phyloP scores from a whole-genome alignment of 2,113 vertebrate genomes.

The Proteles cristata region DNA sequence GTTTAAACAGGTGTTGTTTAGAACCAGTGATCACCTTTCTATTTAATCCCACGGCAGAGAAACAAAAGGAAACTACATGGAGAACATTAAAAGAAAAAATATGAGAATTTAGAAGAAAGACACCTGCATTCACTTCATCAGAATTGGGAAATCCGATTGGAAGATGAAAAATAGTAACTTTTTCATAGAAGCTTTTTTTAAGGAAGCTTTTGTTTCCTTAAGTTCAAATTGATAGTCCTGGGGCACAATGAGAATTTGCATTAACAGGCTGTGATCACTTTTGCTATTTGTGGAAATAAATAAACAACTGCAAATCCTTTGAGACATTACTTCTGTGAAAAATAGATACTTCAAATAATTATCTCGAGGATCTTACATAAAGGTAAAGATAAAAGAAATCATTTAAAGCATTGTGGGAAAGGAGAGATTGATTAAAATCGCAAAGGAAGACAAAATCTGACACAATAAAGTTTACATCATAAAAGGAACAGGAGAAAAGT shows the following conservation, averaged over 20 bases:
- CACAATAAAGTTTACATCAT: conserved; percentile 5
- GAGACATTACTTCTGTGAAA: background rate
- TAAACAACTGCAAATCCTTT: background rate
- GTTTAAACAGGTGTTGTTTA: background rate
- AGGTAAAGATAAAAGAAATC: conserved; percentile 43
- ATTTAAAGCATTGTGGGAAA: background rate
- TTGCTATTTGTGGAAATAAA: conserved; percentile 23
- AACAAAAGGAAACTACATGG: background rate
- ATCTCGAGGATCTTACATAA: conserved; percentile 17
- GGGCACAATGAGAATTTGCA: background rate
- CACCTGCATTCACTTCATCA: background rate
- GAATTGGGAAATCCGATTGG: background rate
- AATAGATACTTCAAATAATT: conserved; percentile 22
- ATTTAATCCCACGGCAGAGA: background rate
- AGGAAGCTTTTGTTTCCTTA: conserved; percentile 42
- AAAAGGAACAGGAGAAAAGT: conserved; percentile 14
- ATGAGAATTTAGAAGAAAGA: background rate
- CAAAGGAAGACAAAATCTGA: background rate
- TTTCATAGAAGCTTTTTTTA: background rate
- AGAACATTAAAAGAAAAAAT: background rate
- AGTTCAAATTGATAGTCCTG: background rate
- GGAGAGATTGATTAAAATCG: background rate
- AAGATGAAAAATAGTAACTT: background rate
- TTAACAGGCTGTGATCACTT: background rate
- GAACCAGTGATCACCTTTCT: background rate